Conservation (phyloP, 1,140 invertebrate species). For the Orchesella cincta region DNA sequence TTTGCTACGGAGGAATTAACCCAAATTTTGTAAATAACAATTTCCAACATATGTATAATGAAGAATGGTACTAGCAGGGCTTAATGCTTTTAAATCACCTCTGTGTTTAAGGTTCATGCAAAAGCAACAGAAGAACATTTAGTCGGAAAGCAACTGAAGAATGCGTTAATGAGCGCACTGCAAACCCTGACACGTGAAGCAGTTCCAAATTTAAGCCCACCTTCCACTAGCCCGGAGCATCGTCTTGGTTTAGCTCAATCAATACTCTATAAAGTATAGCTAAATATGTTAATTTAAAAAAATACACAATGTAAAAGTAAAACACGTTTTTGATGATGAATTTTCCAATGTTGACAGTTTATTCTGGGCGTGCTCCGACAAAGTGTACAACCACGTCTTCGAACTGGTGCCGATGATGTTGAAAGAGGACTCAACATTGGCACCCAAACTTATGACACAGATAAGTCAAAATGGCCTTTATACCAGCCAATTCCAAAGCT, state of each 20-base stretch:
- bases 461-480: conserved; percentile 56
- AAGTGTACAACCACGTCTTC: conserved; percentile 34
- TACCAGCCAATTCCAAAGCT: conserved; percentile 58
- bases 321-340: too few relatives aligned
- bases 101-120: conserved; percentile 62
- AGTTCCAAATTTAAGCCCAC: conserved; percentile 63
- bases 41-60: neutral
- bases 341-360: too few relatives aligned
- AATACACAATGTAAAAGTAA: too few relatives aligned
- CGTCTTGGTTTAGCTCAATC: conserved; percentile 66
- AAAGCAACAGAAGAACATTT: conserved; percentile 67
- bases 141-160: conserved; percentile 59
- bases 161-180: conserved; percentile 63
- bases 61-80: too few relatives aligned
- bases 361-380: too few relatives aligned
- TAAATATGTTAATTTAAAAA: too few relatives aligned
- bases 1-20: conserved; percentile 71
- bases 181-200: conserved; percentile 64
- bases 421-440: conserved; percentile 53
- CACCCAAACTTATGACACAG: conserved; percentile 55
- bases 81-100: too few relatives aligned
- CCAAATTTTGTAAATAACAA: conserved; percentile 64
- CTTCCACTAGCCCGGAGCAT: conserved; percentile 67
- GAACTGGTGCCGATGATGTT: conserved; percentile 43
- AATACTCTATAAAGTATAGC: conserved; percentile 70